Conservation (phyloP, 2,797 vertebrate genomes). For the Prionace glauca region DNA sequence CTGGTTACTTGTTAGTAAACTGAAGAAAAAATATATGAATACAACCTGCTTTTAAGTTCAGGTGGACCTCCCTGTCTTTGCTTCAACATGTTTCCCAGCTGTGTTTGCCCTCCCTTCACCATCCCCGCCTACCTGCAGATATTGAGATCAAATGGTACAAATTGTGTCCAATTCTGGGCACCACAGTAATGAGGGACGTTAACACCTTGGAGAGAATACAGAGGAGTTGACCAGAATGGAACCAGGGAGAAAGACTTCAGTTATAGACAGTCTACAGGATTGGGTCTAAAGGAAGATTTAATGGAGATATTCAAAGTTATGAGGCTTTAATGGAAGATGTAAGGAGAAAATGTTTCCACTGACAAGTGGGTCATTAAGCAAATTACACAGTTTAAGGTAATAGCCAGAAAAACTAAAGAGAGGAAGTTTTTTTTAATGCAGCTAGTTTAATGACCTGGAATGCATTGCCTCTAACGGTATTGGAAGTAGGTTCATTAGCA, state of each 20-base stretch:
- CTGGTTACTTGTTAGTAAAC: neutral
- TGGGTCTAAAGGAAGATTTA: neutral
- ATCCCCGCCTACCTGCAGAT: neutral
- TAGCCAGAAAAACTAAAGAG: neutral
- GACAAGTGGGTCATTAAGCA: neutral
- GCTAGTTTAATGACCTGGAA: neutral
- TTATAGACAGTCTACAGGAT: neutral
- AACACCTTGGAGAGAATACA: neutral
- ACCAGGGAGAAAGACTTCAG: neutral
- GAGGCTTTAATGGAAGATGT: neutral
- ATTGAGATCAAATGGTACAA: neutral
- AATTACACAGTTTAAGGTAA: neutral
- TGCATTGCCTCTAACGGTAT: neutral
- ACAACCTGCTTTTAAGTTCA: neutral
- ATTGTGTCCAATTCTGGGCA: neutral
- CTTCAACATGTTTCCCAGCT: neutral
- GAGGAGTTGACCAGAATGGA: neutral
- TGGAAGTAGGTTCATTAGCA: neutral
- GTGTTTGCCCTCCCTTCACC: neutral
- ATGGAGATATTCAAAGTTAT: neutral
- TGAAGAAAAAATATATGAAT: neutral
- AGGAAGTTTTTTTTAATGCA: neutral
- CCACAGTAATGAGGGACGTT: neutral
- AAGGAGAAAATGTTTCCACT: neutral
- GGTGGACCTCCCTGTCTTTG: no score